Evolutionary conservation across 2,113 vertebrate genomes (phyloP), one percentile per base, ranked within the genome.

Genomic region (Vicugna pacos): DNA sequence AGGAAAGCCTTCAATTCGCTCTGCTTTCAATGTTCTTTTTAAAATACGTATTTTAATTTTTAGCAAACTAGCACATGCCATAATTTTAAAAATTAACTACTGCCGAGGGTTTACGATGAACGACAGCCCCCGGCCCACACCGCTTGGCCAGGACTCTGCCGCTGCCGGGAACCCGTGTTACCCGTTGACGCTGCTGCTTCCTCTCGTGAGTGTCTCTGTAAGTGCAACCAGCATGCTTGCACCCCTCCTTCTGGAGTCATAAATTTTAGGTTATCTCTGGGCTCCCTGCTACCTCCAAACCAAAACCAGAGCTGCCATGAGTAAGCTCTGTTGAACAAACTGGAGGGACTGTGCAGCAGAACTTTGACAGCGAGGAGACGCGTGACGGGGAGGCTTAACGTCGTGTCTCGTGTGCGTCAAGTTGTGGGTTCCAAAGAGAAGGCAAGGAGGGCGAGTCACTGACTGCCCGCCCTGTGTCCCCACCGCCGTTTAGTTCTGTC

Each of bases 281-380:
- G 8, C 60, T 64, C 32, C 26, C 26, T 84, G 42, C 35, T 52
- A 1, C 48, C 19, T 28, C 30, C 19, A 35, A 11, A 5, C 46
- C 22, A 80, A 42, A 80, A 92, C n/a, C 35, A 38, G 42, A 9
- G 13, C 32, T 84, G 50, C 81, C 56, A 1, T 52, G 62, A n/a
- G 9, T 94, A 46, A 17, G 1, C 88, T 69, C 81, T 11, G 46
- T 60, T 48, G 88, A 91, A 50, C 76, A 62, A 73, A 11, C n/a
- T 17, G n/a, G 56, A 62, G 19, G 32, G 60, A 35, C 7, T 46
- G 1, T 11, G 5, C 89, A 38, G 2, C 89, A 38, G 2, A 16
- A 20, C 64, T 79, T 79, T 92, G 86, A 86, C 60, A 67, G 10
- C 19, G n/a, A 80, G 84, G 93, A 93, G 38, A 10, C 65, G 19